Evolutionary conservation across 2,888 invertebrate species (phyloP).

Genomic region (Acanthosoma haemorrhoidale): DNA sequence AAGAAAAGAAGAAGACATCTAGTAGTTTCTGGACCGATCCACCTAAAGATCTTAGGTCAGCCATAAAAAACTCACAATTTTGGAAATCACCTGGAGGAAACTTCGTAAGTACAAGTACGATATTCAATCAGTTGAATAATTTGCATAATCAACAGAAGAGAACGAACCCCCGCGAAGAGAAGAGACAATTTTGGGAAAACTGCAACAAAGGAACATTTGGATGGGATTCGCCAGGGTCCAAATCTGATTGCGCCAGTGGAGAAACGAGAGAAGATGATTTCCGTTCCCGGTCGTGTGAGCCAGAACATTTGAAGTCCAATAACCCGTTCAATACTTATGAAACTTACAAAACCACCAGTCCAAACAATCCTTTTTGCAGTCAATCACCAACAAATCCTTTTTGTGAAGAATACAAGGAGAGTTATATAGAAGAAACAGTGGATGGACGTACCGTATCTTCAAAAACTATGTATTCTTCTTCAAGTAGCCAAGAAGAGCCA

Average conservation of each 20-base stretch:
- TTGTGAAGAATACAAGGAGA: neutral
- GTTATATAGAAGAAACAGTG: neutral
- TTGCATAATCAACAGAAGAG: slow-evolving; percentile 27
- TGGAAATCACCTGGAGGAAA: slow-evolving; percentile 17
- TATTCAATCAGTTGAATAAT: slow-evolving; percentile 34
- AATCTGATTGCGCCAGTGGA: slow-evolving; percentile 29
- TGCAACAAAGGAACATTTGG: slow-evolving; percentile 28
- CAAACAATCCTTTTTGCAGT: slow-evolving; percentile 29
- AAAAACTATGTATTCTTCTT: neutral
- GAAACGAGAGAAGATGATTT: slow-evolving; percentile 10
- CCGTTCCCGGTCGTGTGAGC: slow-evolving; percentile 36
- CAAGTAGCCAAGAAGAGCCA: neutral
- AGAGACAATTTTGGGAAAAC: slow-evolving; percentile 37
- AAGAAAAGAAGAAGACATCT: slow-evolving; percentile 17
- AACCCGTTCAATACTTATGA: slow-evolving; percentile 12
- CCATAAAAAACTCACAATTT: slow-evolving; percentile 5
- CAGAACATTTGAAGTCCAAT: slow-evolving; percentile 9
- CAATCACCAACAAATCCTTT: slow-evolving; percentile 19
- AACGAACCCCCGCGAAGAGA: slow-evolving; percentile 35
- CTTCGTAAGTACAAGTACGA: slow-evolving; percentile 31
- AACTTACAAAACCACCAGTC: neutral
- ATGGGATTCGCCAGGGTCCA: slow-evolving; percentile 26
- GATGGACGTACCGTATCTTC: neutral
- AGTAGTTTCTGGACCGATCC: slow-evolving; percentile 32
- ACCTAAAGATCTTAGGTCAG: slow-evolving; percentile 29